These are phyloP conservation scores for Noctua janthe DNA, from an alignment of 2,888 invertebrate genomes.

Conservation along the genomic window DNA sequence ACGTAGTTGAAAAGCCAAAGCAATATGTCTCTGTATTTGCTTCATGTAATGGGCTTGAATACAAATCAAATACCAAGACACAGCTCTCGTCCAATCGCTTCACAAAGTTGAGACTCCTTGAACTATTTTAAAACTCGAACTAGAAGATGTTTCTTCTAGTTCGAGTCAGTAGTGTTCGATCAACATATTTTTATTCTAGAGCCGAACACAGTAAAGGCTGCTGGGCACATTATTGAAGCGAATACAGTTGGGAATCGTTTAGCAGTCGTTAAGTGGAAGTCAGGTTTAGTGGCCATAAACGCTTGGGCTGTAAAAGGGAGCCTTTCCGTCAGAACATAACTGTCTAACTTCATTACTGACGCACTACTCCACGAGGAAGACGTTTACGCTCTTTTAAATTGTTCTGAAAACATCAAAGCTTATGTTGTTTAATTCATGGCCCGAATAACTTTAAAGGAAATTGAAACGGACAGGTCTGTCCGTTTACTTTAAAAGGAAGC, in stretches of 20 bases:
- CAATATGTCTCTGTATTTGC: slow-evolving; percentile 30
- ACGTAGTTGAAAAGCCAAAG: slow-evolving; percentile 12
- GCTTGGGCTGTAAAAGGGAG: slow-evolving; percentile 78
- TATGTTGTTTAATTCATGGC: slow-evolving; percentile 39
- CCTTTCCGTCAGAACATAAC: slow-evolving; percentile 75
- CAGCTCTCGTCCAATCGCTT: slow-evolving; percentile 23
- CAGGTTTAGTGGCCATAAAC: slow-evolving; percentile 84
- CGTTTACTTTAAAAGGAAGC: background rate
- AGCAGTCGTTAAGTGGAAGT: slow-evolving; percentile 78
- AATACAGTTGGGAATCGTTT: slow-evolving; percentile 77
- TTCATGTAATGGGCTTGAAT: slow-evolving; percentile 22
- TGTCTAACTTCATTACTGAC: slow-evolving; percentile 82
- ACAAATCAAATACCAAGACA: slow-evolving; percentile 26
- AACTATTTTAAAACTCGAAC: slow-evolving; percentile 38
- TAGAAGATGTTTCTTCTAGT: background rate
- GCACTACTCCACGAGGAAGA: slow-evolving; percentile 63
- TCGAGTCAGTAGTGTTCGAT: background rate
- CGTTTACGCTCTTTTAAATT: slow-evolving; percentile 67
- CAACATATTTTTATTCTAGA: slow-evolving; percentile 57
- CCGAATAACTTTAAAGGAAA: slow-evolving; percentile 31
- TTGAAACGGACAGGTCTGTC: background rate
- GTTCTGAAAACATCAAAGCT: slow-evolving; percentile 64
- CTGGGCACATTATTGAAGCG: slow-evolving; percentile 70
- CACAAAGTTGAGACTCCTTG: slow-evolving; percentile 31
- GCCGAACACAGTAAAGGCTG: slow-evolving; percentile 65